Conservation (phyloP, 2,888 invertebrate species). For the Dinocampus coccinellae region DNA sequence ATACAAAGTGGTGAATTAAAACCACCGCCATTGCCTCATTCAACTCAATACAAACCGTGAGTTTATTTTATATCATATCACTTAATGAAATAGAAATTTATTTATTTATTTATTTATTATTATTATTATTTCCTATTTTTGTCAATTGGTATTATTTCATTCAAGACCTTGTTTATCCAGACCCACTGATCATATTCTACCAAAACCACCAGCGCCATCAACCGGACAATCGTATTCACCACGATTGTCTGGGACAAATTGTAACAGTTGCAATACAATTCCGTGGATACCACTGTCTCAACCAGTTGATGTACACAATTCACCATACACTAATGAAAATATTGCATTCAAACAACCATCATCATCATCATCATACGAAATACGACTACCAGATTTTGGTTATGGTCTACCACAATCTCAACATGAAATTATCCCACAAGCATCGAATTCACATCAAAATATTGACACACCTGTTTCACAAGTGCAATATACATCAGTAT, state of each 20-base stretch:
- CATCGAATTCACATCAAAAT: constrained; percentile 18
- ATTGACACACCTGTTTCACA: constrained; percentile 35
- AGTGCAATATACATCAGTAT: constrained; percentile 28
- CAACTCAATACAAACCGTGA: constrained; percentile 45
- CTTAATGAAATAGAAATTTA: not conserved
- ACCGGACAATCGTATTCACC: constrained; percentile 38
- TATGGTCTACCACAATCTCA: constrained; percentile 39
- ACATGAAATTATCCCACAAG: constrained; percentile 29
- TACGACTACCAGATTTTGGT: constrained; percentile 50
- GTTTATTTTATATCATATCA: constrained; percentile 20
- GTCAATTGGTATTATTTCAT: not conserved
- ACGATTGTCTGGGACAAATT: constrained; percentile 72
- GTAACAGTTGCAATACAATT: constrained; percentile 83
- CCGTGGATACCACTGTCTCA: constrained; percentile 83
- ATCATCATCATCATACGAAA: constrained; percentile 51
- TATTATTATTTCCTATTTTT: too few species aligned
- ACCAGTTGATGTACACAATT: not conserved
- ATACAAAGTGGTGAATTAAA: constrained; percentile 43
- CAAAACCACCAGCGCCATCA: constrained; percentile 44
- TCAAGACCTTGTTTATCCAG: constrained; percentile 12
- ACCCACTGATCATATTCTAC: constrained; percentile 20
- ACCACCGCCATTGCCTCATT: constrained; percentile 34
- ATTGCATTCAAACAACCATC: constrained; percentile 34
- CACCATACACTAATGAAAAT: not conserved
- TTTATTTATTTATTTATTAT: too few species aligned